phyloP scores from a whole-genome alignment of 2,113 vertebrate genomes.

The Serinus canaria region DNA sequence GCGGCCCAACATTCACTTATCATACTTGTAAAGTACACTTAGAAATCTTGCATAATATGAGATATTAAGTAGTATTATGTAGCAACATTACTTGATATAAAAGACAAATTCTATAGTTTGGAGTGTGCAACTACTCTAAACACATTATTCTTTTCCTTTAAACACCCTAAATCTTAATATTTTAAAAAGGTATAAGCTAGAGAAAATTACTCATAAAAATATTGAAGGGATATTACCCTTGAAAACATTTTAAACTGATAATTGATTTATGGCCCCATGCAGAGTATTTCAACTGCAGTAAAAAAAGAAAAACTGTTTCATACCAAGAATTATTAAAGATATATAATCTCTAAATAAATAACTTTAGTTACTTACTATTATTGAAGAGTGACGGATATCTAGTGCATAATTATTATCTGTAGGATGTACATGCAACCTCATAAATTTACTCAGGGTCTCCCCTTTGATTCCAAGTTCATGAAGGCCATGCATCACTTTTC shows the following conservation, averaged over 20 bases:
- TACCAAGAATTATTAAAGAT: not conserved
- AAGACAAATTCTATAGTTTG: not conserved
- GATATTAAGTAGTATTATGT: not conserved
- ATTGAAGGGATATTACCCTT: not conserved
- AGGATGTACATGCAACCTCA: conserved; percentile 77
- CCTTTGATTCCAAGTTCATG: conserved; percentile 84
- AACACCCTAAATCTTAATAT: not conserved
- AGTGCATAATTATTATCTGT: conserved; percentile 81
- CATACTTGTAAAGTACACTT: not conserved
- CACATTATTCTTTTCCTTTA: not conserved
- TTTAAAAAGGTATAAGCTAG: not conserved
- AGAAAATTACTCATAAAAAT: not conserved
- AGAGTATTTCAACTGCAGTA: not conserved
- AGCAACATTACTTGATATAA: not conserved
- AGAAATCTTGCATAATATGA: not conserved
- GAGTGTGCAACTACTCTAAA: not conserved
- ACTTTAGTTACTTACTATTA: conserved; percentile 79
- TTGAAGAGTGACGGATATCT: conserved; percentile 88
- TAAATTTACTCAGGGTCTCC: conserved; percentile 78
- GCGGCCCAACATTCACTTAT: not conserved
- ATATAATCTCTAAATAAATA: not conserved
- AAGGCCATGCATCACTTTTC: conserved; percentile 87
- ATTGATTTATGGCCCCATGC: not conserved
- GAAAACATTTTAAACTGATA: not conserved
- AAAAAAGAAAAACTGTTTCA: not conserved